Base-by-base conservation (phyloP, 2,888 invertebrate genomes). In the Campoplex capitator region DNA sequence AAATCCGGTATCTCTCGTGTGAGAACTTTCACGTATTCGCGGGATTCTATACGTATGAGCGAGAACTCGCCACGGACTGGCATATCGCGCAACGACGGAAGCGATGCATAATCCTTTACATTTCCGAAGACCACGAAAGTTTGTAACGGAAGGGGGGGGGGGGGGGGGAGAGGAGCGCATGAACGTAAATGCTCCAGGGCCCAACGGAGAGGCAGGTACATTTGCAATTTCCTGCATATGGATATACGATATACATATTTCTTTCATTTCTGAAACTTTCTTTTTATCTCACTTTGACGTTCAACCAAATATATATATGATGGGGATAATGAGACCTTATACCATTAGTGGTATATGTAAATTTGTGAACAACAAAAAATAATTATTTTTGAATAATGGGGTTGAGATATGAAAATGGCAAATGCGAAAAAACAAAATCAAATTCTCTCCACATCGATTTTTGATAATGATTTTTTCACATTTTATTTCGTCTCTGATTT, bases 51-150 rank as follows among this genome's bases (percentile, higher is more conserved):
- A 76, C 58, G 56, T 42, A 56, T 7, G 28, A 62, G 32, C 32
- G 58, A 42, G 79, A 81, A 68, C 74, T 71, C 70, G 54, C 78
- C 56, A 73, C 65, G 68, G 75, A 75, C 51, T 62, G 58, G 2
- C 71, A 68, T 75, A 68, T 75, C 42, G 77, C 67, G 35, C 65
- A 75, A 48, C 23, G 42, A 73, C 68, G 48, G 56, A 56, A 78
- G 85, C 84, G 78, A 80, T 84, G 88, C 86, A 88, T 88, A 88
- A 88, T 88, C 88, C 86, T 76, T 84, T 80, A 84, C 85, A 84
- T 88, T 88, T 88, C 84, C 86, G 83, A 88, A 87, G 88, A 88
- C 86, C 86, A 62, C 84, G 82, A 88, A 87, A 87, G 80, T 87
- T 87, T 79, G 54, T 51, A 58, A 56, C 62, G 65, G 11, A 38